Evolutionary conservation across 1,140 invertebrate species (phyloP).

Genomic region (Atta colombica): DNA sequence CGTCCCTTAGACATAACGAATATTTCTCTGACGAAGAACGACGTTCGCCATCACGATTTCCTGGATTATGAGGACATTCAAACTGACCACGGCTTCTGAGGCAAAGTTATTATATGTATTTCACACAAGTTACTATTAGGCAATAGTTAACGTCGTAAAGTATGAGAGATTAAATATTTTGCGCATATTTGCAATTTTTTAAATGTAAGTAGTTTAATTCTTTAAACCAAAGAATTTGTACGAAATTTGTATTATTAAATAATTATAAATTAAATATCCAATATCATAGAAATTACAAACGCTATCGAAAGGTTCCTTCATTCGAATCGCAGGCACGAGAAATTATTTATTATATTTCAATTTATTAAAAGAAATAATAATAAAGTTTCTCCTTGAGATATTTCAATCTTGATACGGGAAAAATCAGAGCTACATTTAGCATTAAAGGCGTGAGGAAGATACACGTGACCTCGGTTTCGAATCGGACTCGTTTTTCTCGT

Average conservation of each 20-base stretch:
- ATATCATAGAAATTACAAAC: not conserved
- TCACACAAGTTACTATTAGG: not conserved
- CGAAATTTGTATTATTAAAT: not conserved
- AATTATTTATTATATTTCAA: not conserved
- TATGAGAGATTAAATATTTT: not conserved
- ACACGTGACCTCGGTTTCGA: constrained; percentile 51
- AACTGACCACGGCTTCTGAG: not conserved
- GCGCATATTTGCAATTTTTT: not conserved
- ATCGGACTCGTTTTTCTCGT: constrained; percentile 69
- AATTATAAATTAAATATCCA: not conserved
- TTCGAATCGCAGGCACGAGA: not conserved
- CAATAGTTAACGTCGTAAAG: not conserved
- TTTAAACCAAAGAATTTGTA: not conserved
- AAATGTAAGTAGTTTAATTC: not conserved
- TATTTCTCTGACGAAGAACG: constrained; percentile 59
- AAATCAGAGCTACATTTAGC: constrained; percentile 48
- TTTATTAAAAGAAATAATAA: not conserved
- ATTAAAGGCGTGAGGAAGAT: constrained; percentile 38
- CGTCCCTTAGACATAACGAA: constrained; percentile 14
- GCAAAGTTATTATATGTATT: not conserved
- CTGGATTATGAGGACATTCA: constrained; percentile 8
- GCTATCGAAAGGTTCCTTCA: not conserved
- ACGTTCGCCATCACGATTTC: constrained; percentile 5
- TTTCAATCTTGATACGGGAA: not conserved
- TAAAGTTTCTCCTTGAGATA: constrained; percentile 13